These are phyloP conservation scores for Ophion obscuratus DNA, from an alignment of 2,888 invertebrate species.

Conservation along the genomic window DNA sequence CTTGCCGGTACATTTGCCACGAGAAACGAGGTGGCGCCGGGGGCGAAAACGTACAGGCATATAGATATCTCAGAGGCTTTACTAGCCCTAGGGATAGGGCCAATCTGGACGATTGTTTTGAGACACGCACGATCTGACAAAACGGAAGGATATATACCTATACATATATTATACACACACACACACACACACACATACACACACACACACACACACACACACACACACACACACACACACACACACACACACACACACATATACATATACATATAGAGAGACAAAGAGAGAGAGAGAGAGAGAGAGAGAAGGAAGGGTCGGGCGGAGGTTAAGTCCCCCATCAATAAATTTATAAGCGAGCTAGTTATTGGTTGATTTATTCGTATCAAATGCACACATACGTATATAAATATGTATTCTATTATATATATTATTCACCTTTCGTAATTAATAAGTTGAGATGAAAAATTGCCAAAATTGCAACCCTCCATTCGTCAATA, in stretches of 20 bases:
- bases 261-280: too few species aligned
- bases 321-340: constrained; percentile 55
- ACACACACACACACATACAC: too few species aligned
- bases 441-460: too few species aligned
- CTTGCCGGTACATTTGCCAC: constrained; percentile 38
- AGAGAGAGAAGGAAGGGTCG: constrained; percentile 9
- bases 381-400: constrained; percentile 21
- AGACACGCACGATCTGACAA: constrained; percentile 70
- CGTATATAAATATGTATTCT: neutral
- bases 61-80: constrained; percentile 56
- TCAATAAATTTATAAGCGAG: constrained; percentile 62
- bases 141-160: constrained; percentile 32
- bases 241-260: too few species aligned
- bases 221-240: too few species aligned
- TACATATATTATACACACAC: too few species aligned
- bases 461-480: too few species aligned
- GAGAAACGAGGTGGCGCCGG: constrained; percentile 58
- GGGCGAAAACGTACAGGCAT: constrained; percentile 53
- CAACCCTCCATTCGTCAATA: too few species aligned
- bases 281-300: too few species aligned
- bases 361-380: constrained; percentile 54
- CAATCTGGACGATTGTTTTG: constrained; percentile 77
- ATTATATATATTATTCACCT: neutral
- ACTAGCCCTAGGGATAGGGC: constrained; percentile 61
- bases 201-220: too few species aligned